Conservation (phyloP, 2,113 vertebrate species). For the Nyctibius bracteatus region DNA sequence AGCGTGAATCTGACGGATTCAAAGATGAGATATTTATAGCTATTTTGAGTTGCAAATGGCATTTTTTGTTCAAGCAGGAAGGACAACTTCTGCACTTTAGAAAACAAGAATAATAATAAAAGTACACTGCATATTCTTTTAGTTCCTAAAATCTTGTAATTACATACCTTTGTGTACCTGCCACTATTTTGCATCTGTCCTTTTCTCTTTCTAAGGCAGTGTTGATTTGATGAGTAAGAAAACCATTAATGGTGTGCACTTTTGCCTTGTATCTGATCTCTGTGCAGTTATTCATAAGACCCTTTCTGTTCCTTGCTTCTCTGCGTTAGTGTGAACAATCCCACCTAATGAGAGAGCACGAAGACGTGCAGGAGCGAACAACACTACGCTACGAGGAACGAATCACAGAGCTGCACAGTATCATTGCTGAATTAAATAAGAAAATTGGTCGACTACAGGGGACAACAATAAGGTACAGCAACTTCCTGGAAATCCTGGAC, state of each 20-base stretch:
- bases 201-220: background rate
- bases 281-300: background rate
- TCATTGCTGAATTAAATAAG: conserved; percentile 88
- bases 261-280: background rate
- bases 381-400: conserved; percentile 83
- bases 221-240: background rate
- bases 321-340: conserved; percentile 81
- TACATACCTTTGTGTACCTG: background rate
- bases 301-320: background rate
- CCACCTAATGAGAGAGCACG: conserved; percentile 84
- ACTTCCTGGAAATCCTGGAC: background rate
- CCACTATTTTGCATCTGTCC: background rate
- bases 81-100: background rate
- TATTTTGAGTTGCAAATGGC: background rate
- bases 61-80: background rate
- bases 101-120: background rate
- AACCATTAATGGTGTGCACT: background rate
- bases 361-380: conserved; percentile 83
- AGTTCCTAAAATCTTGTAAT: background rate
- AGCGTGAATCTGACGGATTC: background rate
- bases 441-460: conserved; percentile 85
- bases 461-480: conserved; percentile 79
- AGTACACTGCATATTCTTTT: background rate
- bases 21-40: background rate
- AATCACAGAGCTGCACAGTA: conserved; percentile 86